phyloP scores from a whole-genome alignment of 2,888 invertebrate species.

The Eristalinus sepulchralis region DNA sequence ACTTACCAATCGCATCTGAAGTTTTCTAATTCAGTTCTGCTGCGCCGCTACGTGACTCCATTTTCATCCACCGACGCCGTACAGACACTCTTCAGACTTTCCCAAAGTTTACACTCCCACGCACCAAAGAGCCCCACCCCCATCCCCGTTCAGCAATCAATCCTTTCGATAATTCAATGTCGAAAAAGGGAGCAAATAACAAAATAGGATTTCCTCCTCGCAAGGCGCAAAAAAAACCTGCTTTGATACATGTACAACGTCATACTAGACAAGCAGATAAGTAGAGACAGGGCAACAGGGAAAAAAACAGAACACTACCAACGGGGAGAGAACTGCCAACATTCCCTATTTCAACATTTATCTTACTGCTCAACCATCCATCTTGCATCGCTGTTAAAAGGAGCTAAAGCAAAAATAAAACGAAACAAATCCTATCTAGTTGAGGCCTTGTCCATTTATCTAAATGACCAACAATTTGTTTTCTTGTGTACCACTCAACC shows the following conservation, averaged over 20 bases:
- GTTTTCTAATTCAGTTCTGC: slow-evolving; percentile 24
- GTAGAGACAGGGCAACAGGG: background rate
- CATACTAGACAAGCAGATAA: slow-evolving; percentile 17
- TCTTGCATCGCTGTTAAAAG: slow-evolving; percentile 41
- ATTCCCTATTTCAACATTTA: slow-evolving; percentile 37
- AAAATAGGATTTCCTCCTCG: slow-evolving; percentile 18
- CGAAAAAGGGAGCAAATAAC: slow-evolving; percentile 26
- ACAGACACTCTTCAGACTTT: background rate
- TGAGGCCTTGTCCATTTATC: slow-evolving; percentile 64
- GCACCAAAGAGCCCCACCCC: background rate
- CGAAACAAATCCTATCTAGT: slow-evolving; percentile 54
- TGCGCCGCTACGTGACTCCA: slow-evolving; percentile 17
- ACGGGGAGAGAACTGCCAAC: background rate
- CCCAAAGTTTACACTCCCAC: slow-evolving; percentile 2
- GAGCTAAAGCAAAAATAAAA: slow-evolving; percentile 43
- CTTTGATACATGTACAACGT: slow-evolving; percentile 41
- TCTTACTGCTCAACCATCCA: slow-evolving; percentile 47
- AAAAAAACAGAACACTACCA: background rate
- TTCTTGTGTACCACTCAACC: slow-evolving; percentile 59
- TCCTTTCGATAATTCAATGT: slow-evolving; percentile 45
- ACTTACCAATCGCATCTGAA: slow-evolving; percentile 22
- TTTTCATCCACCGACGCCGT: slow-evolving; percentile 1
- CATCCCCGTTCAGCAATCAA: background rate
- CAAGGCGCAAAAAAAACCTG: slow-evolving; percentile 12
- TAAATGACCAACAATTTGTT: slow-evolving; percentile 67